phyloP scores from a whole-genome alignment of 1,140 invertebrate genomes.

The Andrena cerasifolii region DNA sequence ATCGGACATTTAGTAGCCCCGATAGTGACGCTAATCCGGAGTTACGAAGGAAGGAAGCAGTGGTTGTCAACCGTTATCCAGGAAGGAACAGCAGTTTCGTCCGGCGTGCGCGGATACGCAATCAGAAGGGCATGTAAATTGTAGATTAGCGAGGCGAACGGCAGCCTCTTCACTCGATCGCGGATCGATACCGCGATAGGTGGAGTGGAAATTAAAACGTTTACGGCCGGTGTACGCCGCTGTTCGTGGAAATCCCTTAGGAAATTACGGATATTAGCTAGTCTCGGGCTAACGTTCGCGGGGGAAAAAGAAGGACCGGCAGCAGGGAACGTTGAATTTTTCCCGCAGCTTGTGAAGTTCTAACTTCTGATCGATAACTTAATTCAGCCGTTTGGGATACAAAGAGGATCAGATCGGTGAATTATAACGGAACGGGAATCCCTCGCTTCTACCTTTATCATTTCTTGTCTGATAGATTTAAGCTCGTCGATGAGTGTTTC shows the following conservation, averaged over 20 bases:
- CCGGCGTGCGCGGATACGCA: conserved; percentile 52
- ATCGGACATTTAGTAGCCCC: conserved; percentile 75
- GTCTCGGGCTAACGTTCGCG: neutral
- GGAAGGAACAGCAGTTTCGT: conserved; percentile 56
- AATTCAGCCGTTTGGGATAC: neutral
- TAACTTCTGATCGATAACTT: neutral
- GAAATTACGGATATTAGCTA: conserved; percentile 44
- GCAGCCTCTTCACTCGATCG: conserved; percentile 36
- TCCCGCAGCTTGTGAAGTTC: neutral
- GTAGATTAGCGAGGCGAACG: conserved; percentile 54
- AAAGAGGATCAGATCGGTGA: too few relatives aligned
- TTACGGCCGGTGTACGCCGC: neutral
- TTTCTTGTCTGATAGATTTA: too few relatives aligned
- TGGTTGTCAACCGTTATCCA: conserved; percentile 69
- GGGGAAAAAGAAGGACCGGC: neutral
- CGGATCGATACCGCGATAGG: conserved; percentile 6
- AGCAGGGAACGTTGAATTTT: neutral
- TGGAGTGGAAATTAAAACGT: conserved; percentile 46
- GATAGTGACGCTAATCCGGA: conserved; percentile 74
- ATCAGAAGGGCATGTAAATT: conserved; percentile 67
- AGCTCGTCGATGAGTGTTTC: too few relatives aligned
- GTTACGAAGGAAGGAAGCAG: conserved; percentile 70
- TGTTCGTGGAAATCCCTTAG: conserved; percentile 20
- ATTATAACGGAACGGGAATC: too few relatives aligned
- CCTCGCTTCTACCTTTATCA: too few relatives aligned